Base-by-base conservation (phyloP, 2,888 invertebrate genomes). In the Ochropacha duplaris region DNA sequence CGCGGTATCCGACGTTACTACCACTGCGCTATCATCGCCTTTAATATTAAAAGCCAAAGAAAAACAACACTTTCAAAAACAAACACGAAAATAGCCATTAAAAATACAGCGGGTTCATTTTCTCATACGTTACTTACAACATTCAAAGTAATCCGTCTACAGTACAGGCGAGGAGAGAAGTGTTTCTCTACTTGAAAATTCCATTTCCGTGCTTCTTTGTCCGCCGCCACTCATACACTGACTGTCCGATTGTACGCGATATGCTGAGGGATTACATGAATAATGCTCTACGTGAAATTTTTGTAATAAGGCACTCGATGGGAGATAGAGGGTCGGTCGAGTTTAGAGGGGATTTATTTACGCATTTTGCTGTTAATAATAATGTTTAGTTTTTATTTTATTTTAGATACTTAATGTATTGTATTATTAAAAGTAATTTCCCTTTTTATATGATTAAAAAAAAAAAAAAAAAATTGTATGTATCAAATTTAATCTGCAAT, bases 171-270 rank as follows among this genome's bases (percentile, higher is more conserved):
- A n/a, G 50, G 26, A n/a, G 39, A 56, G 36, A 52, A 56, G 60
- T 44, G 63, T 57, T 52, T 60, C 59, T 62, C 72, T 69, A 74
- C 79, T 79, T 74, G 74, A 80, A 79, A 80, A 80, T 78, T 80
- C 80, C 78, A 80, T 80, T 79, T 80, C 74, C 74, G 58, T 66
- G 60, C 70, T 65, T 71, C 78, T 80, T 78, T 80, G 80, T 79
- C 70, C 69, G 69, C 59, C 57, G 66, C 44, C 67, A 71, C 71
- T 72, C 68, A 62, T 64, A 57, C 66, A 31, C 26, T 72, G 62
- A 68, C 74, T 75, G 78, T 74, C 79, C 76, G 73, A 78, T 79
- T 78, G 72, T 72, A 44, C 44, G 55, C 69, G 74, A 71, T 74
- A 72, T 65, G 66, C 59, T 61, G 60, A 64, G 64, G 66, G 57